Conservation (phyloP, 2,888 invertebrate genomes). For the Itoplectis maculator region DNA sequence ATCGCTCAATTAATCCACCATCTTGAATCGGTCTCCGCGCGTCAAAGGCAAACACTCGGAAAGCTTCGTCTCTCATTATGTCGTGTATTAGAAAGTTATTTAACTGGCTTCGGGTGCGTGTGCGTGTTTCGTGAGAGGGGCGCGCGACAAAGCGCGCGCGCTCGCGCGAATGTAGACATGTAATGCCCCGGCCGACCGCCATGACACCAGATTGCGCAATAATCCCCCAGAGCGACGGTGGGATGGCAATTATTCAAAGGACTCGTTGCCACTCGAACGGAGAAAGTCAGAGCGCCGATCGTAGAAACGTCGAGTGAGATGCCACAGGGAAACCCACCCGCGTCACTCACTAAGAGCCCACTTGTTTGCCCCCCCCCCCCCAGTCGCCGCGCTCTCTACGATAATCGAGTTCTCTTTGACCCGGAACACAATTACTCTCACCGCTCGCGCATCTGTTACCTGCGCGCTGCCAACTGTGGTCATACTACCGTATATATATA, state of each 20-base stretch:
- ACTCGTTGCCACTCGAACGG: slow-evolving; percentile 52
- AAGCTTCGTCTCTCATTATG: neutral
- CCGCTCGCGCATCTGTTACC: slow-evolving; percentile 38
- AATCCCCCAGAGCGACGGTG: slow-evolving; percentile 23
- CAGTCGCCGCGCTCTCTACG: neutral
- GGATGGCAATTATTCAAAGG: slow-evolving; percentile 54
- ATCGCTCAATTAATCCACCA: no score
- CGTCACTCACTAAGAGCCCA: slow-evolving; percentile 49
- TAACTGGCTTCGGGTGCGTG: no score
- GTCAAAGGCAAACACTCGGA: no score
- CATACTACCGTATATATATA: no score
- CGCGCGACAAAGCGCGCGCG: neutral
- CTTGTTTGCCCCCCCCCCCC: slow-evolving; percentile 25
- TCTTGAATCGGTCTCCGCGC: no score
- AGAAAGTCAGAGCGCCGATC: slow-evolving; percentile 61
- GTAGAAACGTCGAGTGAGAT: slow-evolving; percentile 58
- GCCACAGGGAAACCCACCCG: slow-evolving; percentile 20
- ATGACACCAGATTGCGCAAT: slow-evolving; percentile 51
- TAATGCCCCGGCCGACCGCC: slow-evolving; percentile 11
- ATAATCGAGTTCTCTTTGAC: slow-evolving; percentile 61
- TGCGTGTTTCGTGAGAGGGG: neutral
- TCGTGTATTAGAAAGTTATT: neutral
- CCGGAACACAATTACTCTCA: slow-evolving; percentile 59
- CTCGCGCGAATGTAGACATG: slow-evolving; percentile 5
- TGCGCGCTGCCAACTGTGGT: slow-evolving; percentile 22